Conservation (phyloP, 2,797 vertebrate species). For the Cirrhinus mrigala region DNA sequence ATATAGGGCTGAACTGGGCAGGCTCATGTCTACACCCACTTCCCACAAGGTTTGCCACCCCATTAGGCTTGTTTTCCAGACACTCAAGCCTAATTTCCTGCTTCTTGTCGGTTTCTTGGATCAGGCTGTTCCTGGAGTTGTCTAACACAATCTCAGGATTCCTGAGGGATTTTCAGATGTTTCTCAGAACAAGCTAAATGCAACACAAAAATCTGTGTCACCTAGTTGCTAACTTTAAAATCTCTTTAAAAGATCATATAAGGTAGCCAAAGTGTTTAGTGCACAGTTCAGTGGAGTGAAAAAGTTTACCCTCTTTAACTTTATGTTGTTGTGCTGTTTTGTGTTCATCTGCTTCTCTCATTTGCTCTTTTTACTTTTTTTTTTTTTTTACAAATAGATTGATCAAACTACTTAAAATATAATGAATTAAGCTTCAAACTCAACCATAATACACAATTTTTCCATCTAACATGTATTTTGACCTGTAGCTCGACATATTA, state of each 20-base stretch:
- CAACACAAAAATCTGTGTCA: background rate
- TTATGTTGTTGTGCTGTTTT: background rate
- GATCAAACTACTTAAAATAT: background rate
- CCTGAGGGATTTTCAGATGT: background rate
- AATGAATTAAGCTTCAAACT: background rate
- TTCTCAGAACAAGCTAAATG: background rate
- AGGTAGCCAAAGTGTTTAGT: too few relatives aligned
- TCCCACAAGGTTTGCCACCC: constrained; percentile 25
- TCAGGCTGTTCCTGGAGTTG: background rate
- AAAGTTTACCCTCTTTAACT: background rate
- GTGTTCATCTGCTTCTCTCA: background rate
- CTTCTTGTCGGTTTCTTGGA: constrained; percentile 1
- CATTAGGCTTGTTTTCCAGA: constrained; percentile 41
- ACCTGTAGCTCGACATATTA: background rate
- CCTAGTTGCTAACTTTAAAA: background rate
- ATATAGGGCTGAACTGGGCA: background rate
- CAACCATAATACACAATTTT: background rate
- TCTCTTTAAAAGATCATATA: too few relatives aligned
- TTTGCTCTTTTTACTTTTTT: background rate
- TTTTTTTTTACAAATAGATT: too few relatives aligned
- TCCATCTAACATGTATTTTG: background rate
- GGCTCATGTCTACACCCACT: background rate
- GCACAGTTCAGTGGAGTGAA: background rate
- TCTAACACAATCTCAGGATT: background rate
- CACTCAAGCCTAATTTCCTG: constrained; percentile 27